These are phyloP conservation scores for Pangasius djambal DNA, from an alignment of 2,797 vertebrate species.

Conservation along the genomic window DNA sequence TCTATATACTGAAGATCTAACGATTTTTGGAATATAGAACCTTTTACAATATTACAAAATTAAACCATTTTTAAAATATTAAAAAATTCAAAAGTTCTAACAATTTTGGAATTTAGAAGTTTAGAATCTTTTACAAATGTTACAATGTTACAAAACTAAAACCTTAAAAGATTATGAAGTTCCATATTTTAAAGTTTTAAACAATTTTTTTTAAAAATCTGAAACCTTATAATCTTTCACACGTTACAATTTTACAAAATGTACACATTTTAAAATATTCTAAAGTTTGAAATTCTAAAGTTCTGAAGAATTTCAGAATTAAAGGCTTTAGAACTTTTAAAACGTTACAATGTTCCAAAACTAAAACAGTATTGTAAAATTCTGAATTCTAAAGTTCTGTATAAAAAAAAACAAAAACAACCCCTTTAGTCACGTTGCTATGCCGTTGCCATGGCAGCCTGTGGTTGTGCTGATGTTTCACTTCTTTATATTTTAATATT, in stretches of 20 bases:
- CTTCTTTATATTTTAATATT: not conserved
- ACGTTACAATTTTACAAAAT: not conserved
- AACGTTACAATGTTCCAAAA: not conserved
- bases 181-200: not conserved
- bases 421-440: not conserved
- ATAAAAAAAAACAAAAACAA: not conserved
- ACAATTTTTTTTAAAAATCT: not conserved
- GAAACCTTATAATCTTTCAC: not conserved
- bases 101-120: not conserved
- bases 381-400: not conserved
- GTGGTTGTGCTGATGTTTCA: not conserved
- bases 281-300: not conserved
- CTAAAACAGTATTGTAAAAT: not conserved
- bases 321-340: not conserved
- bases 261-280: not conserved
- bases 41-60: not conserved
- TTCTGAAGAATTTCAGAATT: not conserved
- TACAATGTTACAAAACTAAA: not conserved
- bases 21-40: not conserved
- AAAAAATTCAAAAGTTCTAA: not conserved
- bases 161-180: not conserved
- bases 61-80: not conserved
- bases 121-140: not conserved
- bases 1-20: not conserved
- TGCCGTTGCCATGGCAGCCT: conserved; percentile 9